Conservation (phyloP, 2,113 vertebrate genomes). For the Acanthochromis polyacanthus region DNA sequence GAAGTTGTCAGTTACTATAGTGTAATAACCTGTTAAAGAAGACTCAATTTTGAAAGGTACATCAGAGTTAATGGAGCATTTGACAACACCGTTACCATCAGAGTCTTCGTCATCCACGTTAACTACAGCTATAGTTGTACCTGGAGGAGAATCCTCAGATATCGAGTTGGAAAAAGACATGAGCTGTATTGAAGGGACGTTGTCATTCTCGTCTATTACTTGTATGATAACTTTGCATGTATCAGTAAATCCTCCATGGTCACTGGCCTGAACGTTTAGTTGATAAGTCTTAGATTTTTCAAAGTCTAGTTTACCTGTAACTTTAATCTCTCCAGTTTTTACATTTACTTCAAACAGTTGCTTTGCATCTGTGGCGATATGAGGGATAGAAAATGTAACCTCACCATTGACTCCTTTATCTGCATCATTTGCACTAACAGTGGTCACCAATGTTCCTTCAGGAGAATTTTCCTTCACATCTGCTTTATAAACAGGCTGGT, state of each 20-base stretch:
- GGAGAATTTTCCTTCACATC: conserved; percentile 39
- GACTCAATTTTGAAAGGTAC: too few species aligned
- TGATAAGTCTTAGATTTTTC: conserved; percentile 65
- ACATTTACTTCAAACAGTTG: conserved; percentile 78
- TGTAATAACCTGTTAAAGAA: too few species aligned
- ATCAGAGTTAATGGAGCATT: too few species aligned
- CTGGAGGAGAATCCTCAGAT: conserved; percentile 6
- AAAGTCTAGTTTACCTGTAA: conserved; percentile 69
- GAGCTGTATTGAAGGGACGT: conserved; percentile 72
- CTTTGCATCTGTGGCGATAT: conserved; percentile 38
- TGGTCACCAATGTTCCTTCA: conserved; percentile 53
- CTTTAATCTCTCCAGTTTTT: conserved; percentile 77
- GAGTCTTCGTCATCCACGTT: too few species aligned
- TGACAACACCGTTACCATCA: too few species aligned
- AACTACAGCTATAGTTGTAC: too few species aligned
- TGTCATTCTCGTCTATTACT: conserved; percentile 81
- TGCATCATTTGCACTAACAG: conserved; percentile 73
- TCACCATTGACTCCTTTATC: conserved; percentile 75
- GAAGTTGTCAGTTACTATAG: too few species aligned
- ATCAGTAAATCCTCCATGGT: conserved; percentile 68
- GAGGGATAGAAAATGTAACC: conserved; percentile 66
- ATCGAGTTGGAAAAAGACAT: conserved; percentile 79
- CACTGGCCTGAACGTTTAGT: conserved; percentile 73
- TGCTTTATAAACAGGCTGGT: conserved; percentile 75
- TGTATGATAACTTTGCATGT: conserved; percentile 77